A percentile compares a stretch with the other conserved stretches of the same genome.
Evolutionary conservation across 2,888 invertebrate genomes (phyloP).

Genomic region (Byasa hedistus): DNA sequence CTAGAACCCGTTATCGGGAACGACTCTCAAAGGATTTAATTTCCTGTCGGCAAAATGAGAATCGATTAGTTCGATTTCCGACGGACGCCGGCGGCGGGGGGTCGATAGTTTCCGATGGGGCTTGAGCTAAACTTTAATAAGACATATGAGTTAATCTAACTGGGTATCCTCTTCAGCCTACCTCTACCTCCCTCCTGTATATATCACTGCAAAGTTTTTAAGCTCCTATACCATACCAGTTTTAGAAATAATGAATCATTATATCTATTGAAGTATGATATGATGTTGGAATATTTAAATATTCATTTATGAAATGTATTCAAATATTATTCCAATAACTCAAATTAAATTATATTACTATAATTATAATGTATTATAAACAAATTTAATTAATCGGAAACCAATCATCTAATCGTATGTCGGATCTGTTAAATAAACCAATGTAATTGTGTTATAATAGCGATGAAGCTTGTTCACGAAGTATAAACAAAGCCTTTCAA

Average conservation of each 20-base stretch:
- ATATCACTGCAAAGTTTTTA: neutral
- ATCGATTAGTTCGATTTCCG: conserved; percentile 80
- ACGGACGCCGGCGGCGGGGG: conserved; percentile 56
- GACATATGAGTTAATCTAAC: conserved; percentile 54
- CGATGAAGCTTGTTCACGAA: no score
- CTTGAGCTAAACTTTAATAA: conserved; percentile 58
- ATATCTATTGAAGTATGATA: no score
- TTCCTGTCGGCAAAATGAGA: conserved; percentile 78
- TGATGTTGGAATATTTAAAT: no score
- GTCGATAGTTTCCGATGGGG: conserved; percentile 72
- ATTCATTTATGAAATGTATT: no score
- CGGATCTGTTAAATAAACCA: no score
- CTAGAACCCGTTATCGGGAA: conserved; percentile 72
- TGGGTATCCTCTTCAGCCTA: conserved; percentile 28
- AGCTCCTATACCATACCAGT: neutral
- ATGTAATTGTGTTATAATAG: no score
- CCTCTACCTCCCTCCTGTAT: conserved; percentile 1
- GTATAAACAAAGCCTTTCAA: no score
- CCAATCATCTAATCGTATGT: no score
- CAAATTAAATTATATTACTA: no score
- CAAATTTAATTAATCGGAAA: no score
- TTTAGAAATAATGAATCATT: neutral
- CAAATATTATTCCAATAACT: no score
- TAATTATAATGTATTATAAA: no score
- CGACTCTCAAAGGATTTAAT: conserved; percentile 79